Evolutionary conservation across 2,888 invertebrate species (phyloP), one percentile per base, ranked within the genome.

Genomic region (Polydrusus tereticollis): DNA sequence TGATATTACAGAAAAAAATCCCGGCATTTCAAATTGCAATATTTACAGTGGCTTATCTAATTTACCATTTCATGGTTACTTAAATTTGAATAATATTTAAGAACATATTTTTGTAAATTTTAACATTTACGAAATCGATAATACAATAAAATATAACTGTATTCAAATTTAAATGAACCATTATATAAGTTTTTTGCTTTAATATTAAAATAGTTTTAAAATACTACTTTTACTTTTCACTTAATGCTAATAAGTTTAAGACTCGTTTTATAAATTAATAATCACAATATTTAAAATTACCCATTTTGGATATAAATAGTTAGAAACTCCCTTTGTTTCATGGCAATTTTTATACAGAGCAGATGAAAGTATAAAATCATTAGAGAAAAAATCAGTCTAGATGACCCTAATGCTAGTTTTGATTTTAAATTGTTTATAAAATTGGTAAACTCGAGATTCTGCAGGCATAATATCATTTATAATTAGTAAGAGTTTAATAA

Each of bases 201-300:
- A n/a, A 29, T 52, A 29, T 14, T 45, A 62, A 62, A 62, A 62
- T 62, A 62, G 45, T 18, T 45, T 29, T 47, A 23, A 47, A 47
- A 14, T 29, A 16, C 52, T 52, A 52, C 52, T 52, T 45, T 26
- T 43, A 62, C 43, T 43, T 29, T 62, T 8, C 10, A 29, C 29
- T 62, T 62, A 43, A 23, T 43, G 18, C 47, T 62, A 62, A 29
- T 47, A 62, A 62, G 29, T 62, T 45, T 29, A 43, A 1, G 47
- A 41, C 62, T 62, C 12, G 58, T 16, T 29, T 52, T 52, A 60
- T 41, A 62, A 29, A 26, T 45, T 43, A 62, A 47, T 62, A 62
- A 62, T 62, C 62, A 62, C 62, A 62, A 29, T 45, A 14, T 62
- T 60, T 47, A 62, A 45, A 62, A 45, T 26, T 29, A 47, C 33